Evolutionary conservation across 2,797 vertebrate species (phyloP).

Genomic region (Tolypeutes matacus): DNA sequence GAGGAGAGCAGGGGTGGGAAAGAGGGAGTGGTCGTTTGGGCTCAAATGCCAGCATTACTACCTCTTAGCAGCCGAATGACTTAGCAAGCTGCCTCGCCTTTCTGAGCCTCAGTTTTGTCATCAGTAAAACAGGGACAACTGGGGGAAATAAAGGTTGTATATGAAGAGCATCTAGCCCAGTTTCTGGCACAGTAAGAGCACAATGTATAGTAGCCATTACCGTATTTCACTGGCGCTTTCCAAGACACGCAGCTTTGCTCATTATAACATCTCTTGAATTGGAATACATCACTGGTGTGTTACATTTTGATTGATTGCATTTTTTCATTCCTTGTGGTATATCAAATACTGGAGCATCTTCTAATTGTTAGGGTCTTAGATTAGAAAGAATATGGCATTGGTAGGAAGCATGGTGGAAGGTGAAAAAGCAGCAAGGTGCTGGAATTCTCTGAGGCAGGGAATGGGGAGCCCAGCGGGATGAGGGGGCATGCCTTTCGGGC

Average conservation of each 20-base stretch:
- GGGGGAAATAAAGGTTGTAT: not conserved
- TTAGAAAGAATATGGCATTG: not conserved
- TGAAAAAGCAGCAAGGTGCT: not conserved
- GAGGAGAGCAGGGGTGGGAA: not conserved
- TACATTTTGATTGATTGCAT: not conserved
- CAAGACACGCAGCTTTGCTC: not conserved
- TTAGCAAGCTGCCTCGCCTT: not conserved
- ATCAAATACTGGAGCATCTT: not conserved
- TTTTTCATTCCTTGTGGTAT: not conserved
- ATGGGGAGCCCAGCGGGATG: not conserved
- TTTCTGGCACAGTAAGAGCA: not conserved
- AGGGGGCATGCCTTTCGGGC: not conserved
- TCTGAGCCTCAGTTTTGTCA: not conserved
- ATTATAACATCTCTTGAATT: not conserved
- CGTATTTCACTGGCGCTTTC: fast-evolving
- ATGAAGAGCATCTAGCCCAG: not conserved
- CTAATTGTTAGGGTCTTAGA: not conserved
- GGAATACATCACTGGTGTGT: not conserved
- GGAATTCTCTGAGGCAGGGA: not conserved
- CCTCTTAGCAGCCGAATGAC: not conserved
- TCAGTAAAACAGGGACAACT: not conserved
- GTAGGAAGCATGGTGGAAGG: not conserved
- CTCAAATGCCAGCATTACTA: too few relatives aligned
- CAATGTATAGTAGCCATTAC: fast-evolving
- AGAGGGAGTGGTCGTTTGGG: not conserved